Base-by-base conservation (phyloP, 2,113 vertebrate species). In the Proterorhinus semilunaris region DNA sequence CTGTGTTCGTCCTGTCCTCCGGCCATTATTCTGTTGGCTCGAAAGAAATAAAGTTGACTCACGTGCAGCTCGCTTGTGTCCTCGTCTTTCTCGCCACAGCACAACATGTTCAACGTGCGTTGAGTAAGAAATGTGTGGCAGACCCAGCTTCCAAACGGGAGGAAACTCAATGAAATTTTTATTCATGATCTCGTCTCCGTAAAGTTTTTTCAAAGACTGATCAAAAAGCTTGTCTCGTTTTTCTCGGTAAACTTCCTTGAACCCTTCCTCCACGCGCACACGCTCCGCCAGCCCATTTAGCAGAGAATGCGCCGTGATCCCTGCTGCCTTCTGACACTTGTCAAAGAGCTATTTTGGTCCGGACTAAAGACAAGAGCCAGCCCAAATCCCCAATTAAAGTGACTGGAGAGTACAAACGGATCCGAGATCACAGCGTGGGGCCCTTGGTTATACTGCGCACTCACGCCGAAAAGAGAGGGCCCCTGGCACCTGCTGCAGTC, bases 381-480 rank as follows among this genome's bases (percentile, higher is more conserved):
- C 73, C 67, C 70, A 85, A 90, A 92, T 92, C 87, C 85, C 84
- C 90, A 92, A 92, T 92, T 90, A 93, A 82, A 87, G 81, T 68
- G 74, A 27, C 80, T 82, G 75, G 80, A 84, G 81, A 76, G 73
- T 87, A 82, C 71, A 88, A 36, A 86, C 86, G 87, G 71, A 1
- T 59, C 21, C 6, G 44, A 47, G 81, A 85, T 80, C 72, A 84
- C 69, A 42, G 75, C 62, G 10, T 10, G 44, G 53, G 66, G 71
- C 21, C 7, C 45, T 65, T 66, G 71, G 75, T 57, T 75, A 36
- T 36, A 68, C 72, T 68, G 71, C 71, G 52, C 59, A 57, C 75
- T 58, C n/a, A 36, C n/a, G 52, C 47, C 57, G 69, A 49, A 71
- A 43, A 63, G 54, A 27, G 42, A 55, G 53, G 71, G 75, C 80